Evolutionary conservation across 2,888 invertebrate species (phyloP), one percentile per base, ranked within the genome.

Genomic region (Megaustenia siamemsis): DNA sequence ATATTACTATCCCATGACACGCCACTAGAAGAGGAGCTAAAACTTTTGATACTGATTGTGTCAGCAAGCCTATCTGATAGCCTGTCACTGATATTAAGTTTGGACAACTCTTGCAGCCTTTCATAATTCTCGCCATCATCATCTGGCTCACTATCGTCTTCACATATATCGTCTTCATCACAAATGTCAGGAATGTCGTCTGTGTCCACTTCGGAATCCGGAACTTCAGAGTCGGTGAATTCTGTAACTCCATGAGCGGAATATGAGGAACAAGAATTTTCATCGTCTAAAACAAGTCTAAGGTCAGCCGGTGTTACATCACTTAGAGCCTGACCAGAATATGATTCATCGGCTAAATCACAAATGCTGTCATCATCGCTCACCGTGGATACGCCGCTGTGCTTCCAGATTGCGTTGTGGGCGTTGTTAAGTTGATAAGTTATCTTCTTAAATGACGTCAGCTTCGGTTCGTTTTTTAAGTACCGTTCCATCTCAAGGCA

Each of bases 401-500:
- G 78, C 10, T 8, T 28, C 71, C 71, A 71, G 1, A 28, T 10
- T 40, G 71, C n/a, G 10, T 71, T 71, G 10, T 71, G 71, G 88
- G 87, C 75, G 88, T 56, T 90, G 24, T 71, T 71, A 0, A 88
- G 83, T 15, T 90, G 90, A 60, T 89, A 85, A 63, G 88, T 89
- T 12, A 92, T 87, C 86, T 92, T 93, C 86, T 92, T 92, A 88
- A 91, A 93, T 35, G 93, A 93, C 40, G 92, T 93, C 77, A 93
- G 93, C 89, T 93, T 93, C 38, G 95, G 95, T 90, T 98, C 98
- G 94, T 98, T 98, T 92, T 98, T 97, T 91, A 99, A 96, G 95
- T 98, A 98, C 91, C 97, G 96, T 95, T 98, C 98, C 97, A 99
- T 97, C 95, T 98, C 98, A 95, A 98, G 97, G 94, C 98, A 98